Percentiles rank a stretch among this genome's conserved stretches.
phyloP scores from a whole-genome alignment of 2,113 vertebrate species.

The Caranx melampygus region DNA sequence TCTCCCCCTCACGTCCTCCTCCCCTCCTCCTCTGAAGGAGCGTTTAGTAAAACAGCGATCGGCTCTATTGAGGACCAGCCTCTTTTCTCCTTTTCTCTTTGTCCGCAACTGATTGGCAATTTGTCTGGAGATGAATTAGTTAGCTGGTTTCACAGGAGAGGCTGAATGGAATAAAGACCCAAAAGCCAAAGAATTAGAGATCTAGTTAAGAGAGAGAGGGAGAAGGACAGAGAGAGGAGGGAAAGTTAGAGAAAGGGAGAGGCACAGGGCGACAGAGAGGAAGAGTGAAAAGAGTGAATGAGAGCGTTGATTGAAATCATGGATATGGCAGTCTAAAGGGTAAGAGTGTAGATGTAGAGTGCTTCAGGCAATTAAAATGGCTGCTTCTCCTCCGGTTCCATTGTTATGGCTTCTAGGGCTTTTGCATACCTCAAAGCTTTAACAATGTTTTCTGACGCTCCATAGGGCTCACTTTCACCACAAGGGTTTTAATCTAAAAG shows the following conservation, averaged over 20 bases:
- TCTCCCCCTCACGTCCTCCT: constrained; percentile 32
- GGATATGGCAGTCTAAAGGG: constrained; percentile 60
- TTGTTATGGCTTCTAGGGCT: constrained; percentile 50
- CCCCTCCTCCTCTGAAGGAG: constrained; percentile 59
- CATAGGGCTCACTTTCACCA: constrained; percentile 36
- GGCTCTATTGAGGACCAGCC: constrained; percentile 73
- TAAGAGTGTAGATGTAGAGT: constrained; percentile 43
- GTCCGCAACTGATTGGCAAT: constrained; percentile 81
- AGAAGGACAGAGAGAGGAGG: constrained; percentile 37
- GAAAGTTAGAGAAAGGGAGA: constrained; percentile 46
- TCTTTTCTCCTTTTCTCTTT: constrained; percentile 76
- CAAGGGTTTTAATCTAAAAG: constrained; percentile 46
- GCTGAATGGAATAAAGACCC: constrained; percentile 72
- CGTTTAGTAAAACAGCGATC: constrained; percentile 80
- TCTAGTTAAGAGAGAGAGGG: constrained; percentile 69
- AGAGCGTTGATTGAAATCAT: constrained; percentile 66
- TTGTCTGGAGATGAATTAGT: constrained; percentile 81
- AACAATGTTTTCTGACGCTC: constrained; percentile 40
- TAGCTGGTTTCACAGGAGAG: constrained; percentile 75
- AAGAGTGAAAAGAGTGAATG: constrained; percentile 61
- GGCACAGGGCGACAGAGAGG: constrained; percentile 38
- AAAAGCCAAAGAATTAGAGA: constrained; percentile 75
- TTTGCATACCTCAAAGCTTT: constrained; percentile 51
- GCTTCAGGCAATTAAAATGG: constrained; percentile 73
- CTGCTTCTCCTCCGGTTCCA: constrained; percentile 49